Conservation (phyloP, 2,888 invertebrate genomes). For the Sclerodermus sp. region DNA sequence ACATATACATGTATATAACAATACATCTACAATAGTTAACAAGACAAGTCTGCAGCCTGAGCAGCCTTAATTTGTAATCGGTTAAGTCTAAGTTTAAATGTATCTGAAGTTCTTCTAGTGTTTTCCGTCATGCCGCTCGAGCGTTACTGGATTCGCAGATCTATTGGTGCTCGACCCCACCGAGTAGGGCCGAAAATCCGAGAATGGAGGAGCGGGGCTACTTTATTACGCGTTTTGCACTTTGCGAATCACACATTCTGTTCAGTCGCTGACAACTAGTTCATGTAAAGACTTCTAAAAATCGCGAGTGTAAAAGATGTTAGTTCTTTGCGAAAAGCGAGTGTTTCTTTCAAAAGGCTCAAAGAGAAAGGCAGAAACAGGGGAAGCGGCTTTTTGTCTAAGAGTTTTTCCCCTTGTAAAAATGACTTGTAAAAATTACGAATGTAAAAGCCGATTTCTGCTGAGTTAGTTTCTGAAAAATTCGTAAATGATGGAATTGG, state of each 20-base stretch:
- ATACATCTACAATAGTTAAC: slow-evolving; percentile 55
- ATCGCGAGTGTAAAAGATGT: too few species aligned
- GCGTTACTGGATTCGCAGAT: slow-evolving; percentile 13
- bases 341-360: too few species aligned
- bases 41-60: slow-evolving; percentile 48
- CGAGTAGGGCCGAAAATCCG: slow-evolving; percentile 15
- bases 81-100: slow-evolving; percentile 47
- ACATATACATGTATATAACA: slow-evolving; percentile 23
- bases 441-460: too few species aligned
- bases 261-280: slow-evolving; percentile 16
- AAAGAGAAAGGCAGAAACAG: too few species aligned
- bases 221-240: slow-evolving; percentile 11
- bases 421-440: too few species aligned
- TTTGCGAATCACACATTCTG: slow-evolving; percentile 14
- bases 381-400: too few species aligned
- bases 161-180: slow-evolving; percentile 4
- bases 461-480: too few species aligned
- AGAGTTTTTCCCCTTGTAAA: too few species aligned
- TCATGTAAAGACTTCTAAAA: slow-evolving; percentile 16
- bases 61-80: slow-evolving; percentile 37
- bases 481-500: too few species aligned
- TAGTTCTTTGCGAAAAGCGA: neutral
- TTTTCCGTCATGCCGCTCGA: slow-evolving; percentile 17
- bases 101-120: slow-evolving; percentile 36
- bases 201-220: slow-evolving; percentile 19